Conservation (phyloP, 2,797 vertebrate genomes). For the Pachyuromys duprasi region DNA sequence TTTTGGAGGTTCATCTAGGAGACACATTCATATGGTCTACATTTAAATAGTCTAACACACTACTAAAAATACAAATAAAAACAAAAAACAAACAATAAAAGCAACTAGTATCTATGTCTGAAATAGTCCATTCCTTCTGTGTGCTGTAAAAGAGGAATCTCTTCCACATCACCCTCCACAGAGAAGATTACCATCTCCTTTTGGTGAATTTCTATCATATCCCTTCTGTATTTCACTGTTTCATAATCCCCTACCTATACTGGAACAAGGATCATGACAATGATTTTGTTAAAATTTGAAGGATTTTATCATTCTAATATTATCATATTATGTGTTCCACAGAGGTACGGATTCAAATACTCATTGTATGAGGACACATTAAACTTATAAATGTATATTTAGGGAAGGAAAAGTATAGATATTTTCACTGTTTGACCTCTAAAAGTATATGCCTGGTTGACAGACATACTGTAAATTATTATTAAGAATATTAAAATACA, state of each 20-base stretch:
- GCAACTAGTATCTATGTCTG: too few species aligned
- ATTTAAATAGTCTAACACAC: too few species aligned
- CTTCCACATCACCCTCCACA: not conserved
- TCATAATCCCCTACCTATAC: not conserved
- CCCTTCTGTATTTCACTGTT: not conserved
- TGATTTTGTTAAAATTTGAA: not conserved
- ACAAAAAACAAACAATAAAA: too few species aligned
- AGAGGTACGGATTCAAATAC: not conserved
- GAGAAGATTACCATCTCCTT: not conserved
- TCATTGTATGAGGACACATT: not conserved
- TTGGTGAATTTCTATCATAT: not conserved
- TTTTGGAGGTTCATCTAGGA: not conserved
- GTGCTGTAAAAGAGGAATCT: rapidly evolving
- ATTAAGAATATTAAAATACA: not conserved
- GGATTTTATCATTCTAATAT: not conserved
- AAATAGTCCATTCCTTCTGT: not conserved
- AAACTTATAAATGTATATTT: not conserved
- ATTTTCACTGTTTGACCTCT: not conserved
- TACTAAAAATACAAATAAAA: too few species aligned
- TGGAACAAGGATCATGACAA: not conserved
- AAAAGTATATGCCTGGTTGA: not conserved
- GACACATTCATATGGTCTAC: too few species aligned
- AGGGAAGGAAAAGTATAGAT: not conserved
- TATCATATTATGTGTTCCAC: not conserved
- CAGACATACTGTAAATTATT: not conserved